Percentiles rank a stretch among this genome's conserved stretches.
These are phyloP conservation scores for Apistogramma diplotaenia DNA, from an alignment of 2,113 vertebrate species.

Conservation along the genomic window DNA sequence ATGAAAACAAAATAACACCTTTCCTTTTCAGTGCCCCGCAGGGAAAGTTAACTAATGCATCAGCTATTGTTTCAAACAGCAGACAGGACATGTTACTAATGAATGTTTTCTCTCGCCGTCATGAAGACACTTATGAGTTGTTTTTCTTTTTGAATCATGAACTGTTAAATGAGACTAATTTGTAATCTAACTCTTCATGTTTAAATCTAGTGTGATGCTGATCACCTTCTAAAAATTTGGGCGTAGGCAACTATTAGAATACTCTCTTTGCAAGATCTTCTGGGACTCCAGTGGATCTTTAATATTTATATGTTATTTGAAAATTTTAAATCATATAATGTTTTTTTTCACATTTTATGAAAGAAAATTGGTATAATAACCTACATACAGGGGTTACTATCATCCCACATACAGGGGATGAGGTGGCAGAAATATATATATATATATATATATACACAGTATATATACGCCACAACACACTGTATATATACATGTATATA, in stretches of 20 bases:
- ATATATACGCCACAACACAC: too few relatives aligned
- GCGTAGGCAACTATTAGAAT: not conserved
- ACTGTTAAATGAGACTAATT: not conserved
- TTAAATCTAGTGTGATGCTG: not conserved
- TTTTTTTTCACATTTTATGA: too few relatives aligned
- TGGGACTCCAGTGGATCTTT: not conserved
- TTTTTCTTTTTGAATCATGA: not conserved
- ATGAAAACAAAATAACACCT: constrained; percentile 15
- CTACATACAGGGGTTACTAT: too few relatives aligned
- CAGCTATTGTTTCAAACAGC: constrained; percentile 9
- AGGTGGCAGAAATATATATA: not conserved
- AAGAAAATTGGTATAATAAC: not conserved
- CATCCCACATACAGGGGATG: constrained; percentile 9
- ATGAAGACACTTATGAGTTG: not conserved
- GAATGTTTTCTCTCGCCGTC: not conserved
- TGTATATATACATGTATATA: too few relatives aligned
- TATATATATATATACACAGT: too few relatives aligned
- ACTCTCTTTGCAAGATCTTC: not conserved
- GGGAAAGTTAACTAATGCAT: not conserved
- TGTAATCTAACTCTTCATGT: not conserved
- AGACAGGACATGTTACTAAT: not conserved
- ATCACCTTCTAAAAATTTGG: not conserved
- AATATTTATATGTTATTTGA: not conserved
- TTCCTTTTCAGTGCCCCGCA: not conserved
- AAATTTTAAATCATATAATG: too few relatives aligned